A percentile compares a stretch with the other conserved stretches of the same genome.
Evolutionary conservation across 2,888 invertebrate species (phyloP).

Genomic region (Epistrophe grossulariae): DNA sequence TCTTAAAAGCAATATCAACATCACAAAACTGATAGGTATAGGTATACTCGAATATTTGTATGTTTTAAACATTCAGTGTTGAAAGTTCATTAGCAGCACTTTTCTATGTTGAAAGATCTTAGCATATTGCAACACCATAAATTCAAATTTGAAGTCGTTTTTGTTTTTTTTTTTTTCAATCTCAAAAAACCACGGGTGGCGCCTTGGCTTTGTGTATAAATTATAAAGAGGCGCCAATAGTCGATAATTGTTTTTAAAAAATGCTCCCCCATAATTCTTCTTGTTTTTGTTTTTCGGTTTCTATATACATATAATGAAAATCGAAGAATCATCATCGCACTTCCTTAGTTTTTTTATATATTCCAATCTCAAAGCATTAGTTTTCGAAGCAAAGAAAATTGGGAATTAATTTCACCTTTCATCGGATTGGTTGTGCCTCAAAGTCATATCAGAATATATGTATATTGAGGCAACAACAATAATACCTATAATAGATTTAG

Average conservation of each 20-base stretch:
- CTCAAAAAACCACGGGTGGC: constrained; percentile 17
- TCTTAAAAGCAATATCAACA: background rate
- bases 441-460: background rate
- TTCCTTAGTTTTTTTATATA: constrained; percentile 21
- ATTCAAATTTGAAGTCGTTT: background rate
- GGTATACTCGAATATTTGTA: background rate
- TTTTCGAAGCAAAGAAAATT: constrained; percentile 10
- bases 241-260: constrained; percentile 48
- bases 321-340: constrained; percentile 7
- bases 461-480: background rate
- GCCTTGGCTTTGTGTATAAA: constrained; percentile 20
- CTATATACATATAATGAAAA: constrained; percentile 41
- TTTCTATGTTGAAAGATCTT: constrained; percentile 26
- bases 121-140: constrained; percentile 29
- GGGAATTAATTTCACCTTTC: constrained; percentile 45
- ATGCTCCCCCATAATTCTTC: constrained; percentile 31
- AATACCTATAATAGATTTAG: background rate
- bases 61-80: constrained; percentile 1
- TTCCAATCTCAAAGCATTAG: constrained; percentile 2
- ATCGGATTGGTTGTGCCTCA: background rate
- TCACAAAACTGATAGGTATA: background rate
- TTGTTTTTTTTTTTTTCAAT: background rate
- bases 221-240: constrained; percentile 44
- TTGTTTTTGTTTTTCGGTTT: constrained; percentile 10
- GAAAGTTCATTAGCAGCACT: constrained; percentile 23